Conservation (phyloP, 1,140 invertebrate genomes). For the Tetranychus urticae region DNA sequence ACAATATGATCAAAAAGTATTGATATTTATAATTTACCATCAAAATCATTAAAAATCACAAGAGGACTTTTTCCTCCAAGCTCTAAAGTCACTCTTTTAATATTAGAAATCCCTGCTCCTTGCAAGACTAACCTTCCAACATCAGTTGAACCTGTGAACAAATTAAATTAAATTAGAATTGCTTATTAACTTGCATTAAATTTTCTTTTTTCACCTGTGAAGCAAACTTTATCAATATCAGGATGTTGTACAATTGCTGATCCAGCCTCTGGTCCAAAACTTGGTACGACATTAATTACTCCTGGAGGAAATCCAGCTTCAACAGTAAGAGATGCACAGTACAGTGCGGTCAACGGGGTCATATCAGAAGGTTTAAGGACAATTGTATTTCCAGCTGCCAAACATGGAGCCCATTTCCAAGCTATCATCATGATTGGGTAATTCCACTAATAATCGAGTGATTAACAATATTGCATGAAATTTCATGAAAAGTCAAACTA, state of each 20-base stretch:
- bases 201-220: conserved; percentile 38
- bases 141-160: conserved; percentile 21
- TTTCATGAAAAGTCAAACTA: neutral
- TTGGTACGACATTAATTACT: conserved; percentile 24
- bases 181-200: neutral
- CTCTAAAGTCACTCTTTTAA: conserved; percentile 66
- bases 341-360: conserved; percentile 28
- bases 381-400: conserved; percentile 29
- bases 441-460: conserved; percentile 24
- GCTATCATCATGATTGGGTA: conserved; percentile 31
- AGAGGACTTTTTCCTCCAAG: conserved; percentile 50
- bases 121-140: conserved; percentile 46
- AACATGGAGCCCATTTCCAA: conserved; percentile 22
- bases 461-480: neutral
- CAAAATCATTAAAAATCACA: conserved; percentile 14
- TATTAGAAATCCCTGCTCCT: conserved; percentile 43
- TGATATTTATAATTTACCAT: conserved; percentile 35
- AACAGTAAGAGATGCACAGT: conserved; percentile 20
- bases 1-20: neutral
- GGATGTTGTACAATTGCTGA: conserved; percentile 2
- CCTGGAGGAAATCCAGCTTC: conserved; percentile 17
- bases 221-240: conserved; percentile 55
- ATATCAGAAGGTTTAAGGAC: conserved; percentile 30
- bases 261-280: conserved; percentile 9
- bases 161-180: neutral